Evolutionary conservation across 2,113 vertebrate genomes (phyloP).

Genomic region (Marmota monax): DNA sequence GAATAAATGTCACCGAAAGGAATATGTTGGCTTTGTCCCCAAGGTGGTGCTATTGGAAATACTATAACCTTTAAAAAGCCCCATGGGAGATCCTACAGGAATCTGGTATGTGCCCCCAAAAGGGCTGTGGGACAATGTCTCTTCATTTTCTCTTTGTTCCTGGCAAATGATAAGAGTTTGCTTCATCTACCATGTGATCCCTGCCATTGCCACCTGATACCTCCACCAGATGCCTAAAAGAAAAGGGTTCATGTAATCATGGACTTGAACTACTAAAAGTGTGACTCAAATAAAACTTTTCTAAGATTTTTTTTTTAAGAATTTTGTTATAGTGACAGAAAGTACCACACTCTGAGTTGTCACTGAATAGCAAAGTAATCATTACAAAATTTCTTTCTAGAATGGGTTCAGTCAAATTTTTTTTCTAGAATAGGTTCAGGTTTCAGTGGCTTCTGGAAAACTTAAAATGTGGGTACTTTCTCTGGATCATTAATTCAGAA

Average conservation of each 20-base stretch:
- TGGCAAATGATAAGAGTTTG: neutral
- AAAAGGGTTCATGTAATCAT: no score
- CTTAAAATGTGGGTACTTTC: neutral
- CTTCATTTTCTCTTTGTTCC: neutral
- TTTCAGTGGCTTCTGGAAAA: neutral
- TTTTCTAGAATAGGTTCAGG: no score
- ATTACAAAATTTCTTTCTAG: neutral
- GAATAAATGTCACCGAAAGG: neutral
- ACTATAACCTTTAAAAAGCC: neutral
- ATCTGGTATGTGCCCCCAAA: no score
- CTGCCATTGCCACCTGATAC: no score
- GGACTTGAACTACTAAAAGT: neutral
- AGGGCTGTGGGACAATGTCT: accelerated
- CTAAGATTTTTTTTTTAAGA: neutral
- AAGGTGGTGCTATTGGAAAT: no score
- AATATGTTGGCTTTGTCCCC: accelerated
- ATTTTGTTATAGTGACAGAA: neutral
- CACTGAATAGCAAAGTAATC: neutral
- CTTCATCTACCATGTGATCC: neutral
- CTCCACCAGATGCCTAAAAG: neutral
- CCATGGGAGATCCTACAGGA: no score
- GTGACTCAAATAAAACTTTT: no score
- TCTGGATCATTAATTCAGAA: neutral
- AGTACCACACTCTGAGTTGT: neutral
- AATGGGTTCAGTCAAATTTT: neutral